Evolutionary conservation across 2,113 vertebrate species (phyloP), one percentile per base, ranked within the genome.

Genomic region (Glareola pratincola): DNA sequence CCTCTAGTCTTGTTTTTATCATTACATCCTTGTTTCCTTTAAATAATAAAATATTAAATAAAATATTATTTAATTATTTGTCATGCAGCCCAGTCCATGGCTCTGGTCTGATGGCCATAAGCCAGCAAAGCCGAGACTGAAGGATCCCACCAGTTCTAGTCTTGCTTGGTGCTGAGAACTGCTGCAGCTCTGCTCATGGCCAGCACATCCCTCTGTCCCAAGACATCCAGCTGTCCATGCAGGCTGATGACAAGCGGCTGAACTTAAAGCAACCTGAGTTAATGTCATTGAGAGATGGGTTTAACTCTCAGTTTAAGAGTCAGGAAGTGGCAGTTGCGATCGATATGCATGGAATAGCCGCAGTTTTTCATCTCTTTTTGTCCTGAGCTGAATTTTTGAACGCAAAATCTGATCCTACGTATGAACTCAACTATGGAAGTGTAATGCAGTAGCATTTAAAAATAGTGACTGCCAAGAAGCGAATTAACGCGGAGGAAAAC

Each of bases 381-480:
- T 56, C 51, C 75, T 87, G 47, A 94, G 48, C 54, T 94, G 86
- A 84, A 75, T 87, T 81, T 96, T 88, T 97, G 64, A 91, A 78
- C 57, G 53, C 69, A 91, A 92, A 88, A 87, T 89, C 76, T 84
- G 80, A 93, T 93, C 83, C 67, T 88, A 71, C 56, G n/a, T 81
- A 74, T 72, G 57, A 97, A 64, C 85, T 88, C 47, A 79, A 66
- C 78, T 80, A 75, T 90, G 87, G 82, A 97, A 96, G 89, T 96
- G 60, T 92, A 95, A 84, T 84, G 73, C 26, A 48, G 88, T 87
- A 79, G 18, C 59, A n/a, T 92, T 95, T 94, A 88, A 95, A 94
- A 95, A 94, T 85, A 91, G 76, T 4, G 10, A 56, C 39, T 7
- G 23, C 67, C 90, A 91, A 85, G 77, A 88, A 94, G 39, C 67